Evolutionary conservation across 2,888 invertebrate species (phyloP), one percentile per base, ranked within the genome.

Genomic region (Thecocarcelia acutangulata): DNA sequence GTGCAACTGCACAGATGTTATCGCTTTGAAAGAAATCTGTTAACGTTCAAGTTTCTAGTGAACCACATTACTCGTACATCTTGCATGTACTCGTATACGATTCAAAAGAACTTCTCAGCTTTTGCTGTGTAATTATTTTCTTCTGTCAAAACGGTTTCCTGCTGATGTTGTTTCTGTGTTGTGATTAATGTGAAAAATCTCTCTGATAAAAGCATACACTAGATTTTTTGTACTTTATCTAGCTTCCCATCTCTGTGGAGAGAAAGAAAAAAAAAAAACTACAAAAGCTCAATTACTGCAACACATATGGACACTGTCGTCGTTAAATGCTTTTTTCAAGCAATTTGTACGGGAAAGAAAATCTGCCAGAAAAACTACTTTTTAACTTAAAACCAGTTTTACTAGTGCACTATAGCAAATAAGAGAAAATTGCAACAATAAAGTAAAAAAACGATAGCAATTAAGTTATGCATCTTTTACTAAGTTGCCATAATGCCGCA

Each of bases 311-410:
- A 80, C 63, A 63, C 12, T 70, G 33, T 42, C 42, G 44, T 40
- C 61, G 17, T 48, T 68, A 42, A n/a, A 33, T 24, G 21, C 1
- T 42, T 19, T 40, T 40, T 13, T 19, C 9, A 33, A 33, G 33
- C 33, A 8, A 33, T 63, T 68, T 56, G 28, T 19, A 40, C 52
- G 40, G 48, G 61, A 72, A 68, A 42, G 46, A 66, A 80, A 76
- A 72, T 58, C 52, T 42, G 21, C 59, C 59, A 59, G 58, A 75
- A 75, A 58, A 75, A n/a, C 37, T 13, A 54, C 58, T 50, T 78
- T 56, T 68, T 9, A 40, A 33, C 42, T 58, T 33, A 4, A 81
- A 82, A 82, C 81, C 69, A 66, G 81, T 82, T 82, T 69, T 64
- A 40, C 64, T 56, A 40, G 68, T 68, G 48, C 24, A 17, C 11